These are phyloP conservation scores for Triplophysa rosa DNA, from an alignment of 2,113 vertebrate species.

Conservation along the genomic window DNA sequence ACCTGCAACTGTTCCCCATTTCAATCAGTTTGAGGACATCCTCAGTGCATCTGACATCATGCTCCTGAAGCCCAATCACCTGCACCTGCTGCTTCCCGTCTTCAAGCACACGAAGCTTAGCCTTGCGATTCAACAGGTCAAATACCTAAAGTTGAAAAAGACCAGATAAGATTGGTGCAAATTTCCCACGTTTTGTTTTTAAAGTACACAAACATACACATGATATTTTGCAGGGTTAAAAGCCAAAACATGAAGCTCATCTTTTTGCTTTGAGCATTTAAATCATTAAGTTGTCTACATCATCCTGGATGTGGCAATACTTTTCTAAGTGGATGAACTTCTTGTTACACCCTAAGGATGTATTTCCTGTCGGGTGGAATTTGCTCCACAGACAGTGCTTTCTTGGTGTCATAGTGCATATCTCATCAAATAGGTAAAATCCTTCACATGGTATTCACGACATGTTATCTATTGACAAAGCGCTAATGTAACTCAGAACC, in stretches of 20 bases:
- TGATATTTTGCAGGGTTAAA: no score
- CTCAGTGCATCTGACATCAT: conserved; percentile 93
- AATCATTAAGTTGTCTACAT: no score
- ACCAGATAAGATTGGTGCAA: neutral
- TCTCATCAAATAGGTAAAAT: neutral
- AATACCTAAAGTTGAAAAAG: conserved; percentile 80
- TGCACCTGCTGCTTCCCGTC: conserved; percentile 98
- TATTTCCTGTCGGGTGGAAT: no score
- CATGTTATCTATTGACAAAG: neutral
- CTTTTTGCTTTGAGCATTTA: no score
- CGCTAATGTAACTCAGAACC: conserved; percentile 18
- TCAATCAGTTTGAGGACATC: conserved; percentile 97
- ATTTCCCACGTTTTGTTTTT: no score
- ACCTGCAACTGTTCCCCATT: conserved; percentile 98
- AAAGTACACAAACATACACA: no score
- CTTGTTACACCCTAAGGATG: neutral
- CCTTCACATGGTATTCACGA: neutral
- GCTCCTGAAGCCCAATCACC: conserved; percentile 95
- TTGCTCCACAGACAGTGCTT: no score
- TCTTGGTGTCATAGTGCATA: no score
- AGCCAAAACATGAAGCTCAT: no score
- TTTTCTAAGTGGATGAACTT: no score
- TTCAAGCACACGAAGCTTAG: conserved; percentile 94
- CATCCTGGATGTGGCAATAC: no score
- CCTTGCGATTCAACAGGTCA: conserved; percentile 94